Conservation (phyloP, 2,888 invertebrate genomes). For the Synergus gifuensis region DNA sequence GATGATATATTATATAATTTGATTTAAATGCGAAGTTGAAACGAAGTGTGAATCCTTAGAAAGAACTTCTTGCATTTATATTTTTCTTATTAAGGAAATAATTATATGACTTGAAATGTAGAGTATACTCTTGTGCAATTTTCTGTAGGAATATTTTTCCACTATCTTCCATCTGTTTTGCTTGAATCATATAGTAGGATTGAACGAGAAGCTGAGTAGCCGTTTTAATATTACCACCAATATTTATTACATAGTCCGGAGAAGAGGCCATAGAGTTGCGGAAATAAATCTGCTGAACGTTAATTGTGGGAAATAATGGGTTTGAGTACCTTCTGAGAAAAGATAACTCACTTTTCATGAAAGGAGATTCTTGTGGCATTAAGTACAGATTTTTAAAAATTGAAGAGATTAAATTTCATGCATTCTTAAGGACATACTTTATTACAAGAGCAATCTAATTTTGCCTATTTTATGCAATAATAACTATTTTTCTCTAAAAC, state of each 20-base stretch:
- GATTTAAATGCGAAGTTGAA: too few species aligned
- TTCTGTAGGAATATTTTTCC: background rate
- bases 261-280: constrained; percentile 8
- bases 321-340: constrained; percentile 6
- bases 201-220: constrained; percentile 10
- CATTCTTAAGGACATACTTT: background rate
- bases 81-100: background rate
- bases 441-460: too few species aligned
- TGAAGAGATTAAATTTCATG: background rate
- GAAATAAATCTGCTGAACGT: constrained; percentile 14
- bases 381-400: background rate
- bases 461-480: too few species aligned
- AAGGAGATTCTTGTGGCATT: background rate
- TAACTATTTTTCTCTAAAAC: too few species aligned
- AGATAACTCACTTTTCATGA: background rate
- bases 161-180: constrained; percentile 22
- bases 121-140: background rate
- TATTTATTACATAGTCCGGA: constrained; percentile 14
- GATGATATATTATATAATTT: too few species aligned
- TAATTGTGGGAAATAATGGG: background rate
- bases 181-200: background rate
- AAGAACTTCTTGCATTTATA: background rate
- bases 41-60: too few species aligned
- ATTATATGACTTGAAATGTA: background rate
- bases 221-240: constrained; percentile 2